Evolutionary conservation across 2,113 vertebrate species (phyloP), one percentile per base, ranked within the genome.

Genomic region (Dipodomys merriami): DNA sequence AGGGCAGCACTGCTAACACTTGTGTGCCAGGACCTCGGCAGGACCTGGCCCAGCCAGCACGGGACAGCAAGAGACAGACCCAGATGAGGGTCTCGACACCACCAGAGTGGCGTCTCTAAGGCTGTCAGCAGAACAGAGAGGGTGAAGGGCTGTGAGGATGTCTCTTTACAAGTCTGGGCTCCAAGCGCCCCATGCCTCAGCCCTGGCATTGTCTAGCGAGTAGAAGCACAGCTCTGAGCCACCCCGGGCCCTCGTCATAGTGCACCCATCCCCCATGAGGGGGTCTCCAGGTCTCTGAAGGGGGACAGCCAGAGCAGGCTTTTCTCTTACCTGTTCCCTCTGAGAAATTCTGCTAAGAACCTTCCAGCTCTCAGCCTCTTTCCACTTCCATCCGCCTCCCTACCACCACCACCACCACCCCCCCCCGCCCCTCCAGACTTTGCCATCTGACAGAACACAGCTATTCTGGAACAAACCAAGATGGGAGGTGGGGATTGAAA

Each of bases 201-300:
- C 23, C 33, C 18, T 67, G 62, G 33, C 10, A 2, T 78, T n/a
- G 49, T 22, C 35, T 29, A 85, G 49, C 87, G 82, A 67, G 22
- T 1, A 1, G 67, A 74, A 23, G 27, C 15, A 33, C 13, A 7
- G 13, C n/a, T 49, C 6, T 49, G 73, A 84, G 79, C 15, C 69
- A 79, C 7, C 4, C 7, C 4, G 0, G n/a, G 22, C 30, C n/a
- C 60, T 85, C 39, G 12, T 19, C 1, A 16, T 5, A 1, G 2
- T 3, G 4, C 3, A 39, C 15, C 16, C 49, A 49, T 49, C 49
- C 49, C 49, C 49, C 49, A 49, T 12, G 15, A 25, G 2, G 39
- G 33, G 6, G 12, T 33, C 73, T 29, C 25, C n/a, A 1, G 1
- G 18, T 8, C 62, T 69, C 62, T 53, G n/a, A 62, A n/a, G 64